phyloP scores from a whole-genome alignment of 2,888 invertebrate genomes.

The Mactromeris polynyma region DNA sequence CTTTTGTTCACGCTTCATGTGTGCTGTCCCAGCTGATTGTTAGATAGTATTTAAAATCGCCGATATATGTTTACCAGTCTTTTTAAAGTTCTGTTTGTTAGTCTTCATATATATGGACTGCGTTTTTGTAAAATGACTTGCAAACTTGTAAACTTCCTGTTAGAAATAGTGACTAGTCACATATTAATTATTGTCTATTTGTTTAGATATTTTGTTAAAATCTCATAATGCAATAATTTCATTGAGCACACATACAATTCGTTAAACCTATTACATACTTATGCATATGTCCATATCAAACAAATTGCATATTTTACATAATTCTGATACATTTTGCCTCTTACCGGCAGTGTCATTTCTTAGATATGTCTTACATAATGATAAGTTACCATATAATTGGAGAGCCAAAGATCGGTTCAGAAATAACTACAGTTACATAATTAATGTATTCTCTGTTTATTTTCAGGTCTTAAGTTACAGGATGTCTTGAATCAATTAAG shows the following conservation, averaged over 20 bases:
- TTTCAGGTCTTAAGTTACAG: constrained; percentile 94
- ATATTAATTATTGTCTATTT: background rate
- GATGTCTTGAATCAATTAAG: constrained; percentile 89
- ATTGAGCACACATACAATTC: background rate
- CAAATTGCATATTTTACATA: background rate
- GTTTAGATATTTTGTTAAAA: background rate
- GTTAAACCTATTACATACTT: background rate
- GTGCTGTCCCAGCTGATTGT: background rate
- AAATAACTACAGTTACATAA: background rate
- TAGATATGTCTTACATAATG: background rate
- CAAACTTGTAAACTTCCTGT: background rate
- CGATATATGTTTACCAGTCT: background rate
- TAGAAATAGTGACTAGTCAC: background rate
- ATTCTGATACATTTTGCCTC: background rate
- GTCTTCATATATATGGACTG: background rate
- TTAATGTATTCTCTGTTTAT: background rate
- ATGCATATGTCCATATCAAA: background rate
- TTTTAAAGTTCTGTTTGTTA: background rate
- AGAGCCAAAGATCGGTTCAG: background rate
- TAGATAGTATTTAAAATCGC: background rate
- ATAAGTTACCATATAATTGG: background rate
- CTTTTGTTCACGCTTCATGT: background rate
- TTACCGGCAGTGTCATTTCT: background rate
- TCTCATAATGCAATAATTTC: too few relatives aligned
- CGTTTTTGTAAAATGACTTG: background rate